These are phyloP conservation scores for Sebastes aleutianus DNA, from an alignment of 2,797 vertebrate species.

Conservation along the genomic window DNA sequence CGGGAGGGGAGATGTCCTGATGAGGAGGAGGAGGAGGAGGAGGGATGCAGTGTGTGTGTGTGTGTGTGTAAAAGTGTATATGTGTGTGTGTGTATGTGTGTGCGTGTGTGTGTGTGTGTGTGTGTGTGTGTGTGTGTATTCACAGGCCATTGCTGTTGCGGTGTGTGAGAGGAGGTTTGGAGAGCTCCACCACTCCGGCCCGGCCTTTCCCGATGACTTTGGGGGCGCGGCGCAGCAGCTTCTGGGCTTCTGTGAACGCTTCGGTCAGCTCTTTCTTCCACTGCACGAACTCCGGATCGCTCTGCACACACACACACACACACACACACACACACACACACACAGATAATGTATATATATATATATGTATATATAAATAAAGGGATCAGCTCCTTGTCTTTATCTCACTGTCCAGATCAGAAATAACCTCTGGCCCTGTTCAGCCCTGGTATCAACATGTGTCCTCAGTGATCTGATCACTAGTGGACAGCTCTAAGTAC, in stretches of 20 bases:
- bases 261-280: conserved; percentile 98
- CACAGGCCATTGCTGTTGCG: conserved; percentile 96
- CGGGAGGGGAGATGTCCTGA: neutral
- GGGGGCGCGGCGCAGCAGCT: conserved; percentile 92
- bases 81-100: conserved; percentile 8
- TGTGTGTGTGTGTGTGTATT: conserved; percentile 46
- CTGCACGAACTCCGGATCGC: conserved; percentile 95
- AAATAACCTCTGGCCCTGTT: too few species aligned
- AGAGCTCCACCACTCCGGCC: conserved; percentile 86
- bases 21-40: too few species aligned
- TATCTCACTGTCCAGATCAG: too few species aligned
- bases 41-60: too few species aligned
- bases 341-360: neutral
- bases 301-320: conserved; percentile 74
- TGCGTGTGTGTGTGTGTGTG: conserved; percentile 7
- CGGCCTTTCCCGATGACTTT: conserved; percentile 95
- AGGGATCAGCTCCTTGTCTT: neutral
- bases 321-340: too few species aligned
- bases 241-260: conserved; percentile 94
- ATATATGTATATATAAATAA: neutral
- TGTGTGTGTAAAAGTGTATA: too few species aligned
- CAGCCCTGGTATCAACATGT: too few species aligned
- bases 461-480: too few species aligned
- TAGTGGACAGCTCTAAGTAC: too few species aligned
- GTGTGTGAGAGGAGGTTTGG: conserved; percentile 95